Evolutionary conservation across 2,888 invertebrate species (phyloP).

Genomic region (Parnassius smintheus): DNA sequence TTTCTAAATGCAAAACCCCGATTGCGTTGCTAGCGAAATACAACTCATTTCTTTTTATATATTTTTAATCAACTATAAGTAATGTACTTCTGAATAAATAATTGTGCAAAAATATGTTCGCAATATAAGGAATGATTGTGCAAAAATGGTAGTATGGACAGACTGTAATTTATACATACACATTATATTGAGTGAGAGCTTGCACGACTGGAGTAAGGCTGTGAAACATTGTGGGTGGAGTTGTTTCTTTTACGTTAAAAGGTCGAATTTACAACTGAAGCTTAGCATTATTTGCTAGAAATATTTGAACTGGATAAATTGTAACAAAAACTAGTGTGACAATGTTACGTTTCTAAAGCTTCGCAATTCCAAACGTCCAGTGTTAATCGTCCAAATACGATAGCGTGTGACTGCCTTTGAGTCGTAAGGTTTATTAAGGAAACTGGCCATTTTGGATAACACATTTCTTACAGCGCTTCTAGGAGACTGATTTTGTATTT

Average conservation of each 20-base stretch:
- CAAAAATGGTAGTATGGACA: constrained; percentile 46
- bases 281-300: not conserved
- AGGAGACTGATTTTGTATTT: constrained; percentile 79
- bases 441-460: constrained; percentile 44
- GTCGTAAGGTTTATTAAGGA: constrained; percentile 41
- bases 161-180: constrained; percentile 51
- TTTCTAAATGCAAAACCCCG: not conserved
- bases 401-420: constrained; percentile 53
- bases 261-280: constrained; percentile 13
- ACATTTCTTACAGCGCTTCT: constrained; percentile 53
- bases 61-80: constrained; percentile 2
- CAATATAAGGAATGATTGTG: constrained; percentile 20
- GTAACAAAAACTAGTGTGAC: constrained; percentile 30
- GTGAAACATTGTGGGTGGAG: constrained; percentile 62
- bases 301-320: constrained; percentile 20
- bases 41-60: constrained; percentile 2
- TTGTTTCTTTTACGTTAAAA: constrained; percentile 48
- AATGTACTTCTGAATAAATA: constrained; percentile 12
- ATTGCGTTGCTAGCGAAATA: too few species aligned
- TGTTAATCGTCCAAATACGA: constrained; percentile 59
- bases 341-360: constrained; percentile 22
- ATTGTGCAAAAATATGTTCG: constrained; percentile 9
- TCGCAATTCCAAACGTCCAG: constrained; percentile 63
- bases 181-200: constrained; percentile 58
- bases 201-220: constrained; percentile 76